Conservation (phyloP, 2,797 vertebrate species). For the Myotis vivesi region DNA sequence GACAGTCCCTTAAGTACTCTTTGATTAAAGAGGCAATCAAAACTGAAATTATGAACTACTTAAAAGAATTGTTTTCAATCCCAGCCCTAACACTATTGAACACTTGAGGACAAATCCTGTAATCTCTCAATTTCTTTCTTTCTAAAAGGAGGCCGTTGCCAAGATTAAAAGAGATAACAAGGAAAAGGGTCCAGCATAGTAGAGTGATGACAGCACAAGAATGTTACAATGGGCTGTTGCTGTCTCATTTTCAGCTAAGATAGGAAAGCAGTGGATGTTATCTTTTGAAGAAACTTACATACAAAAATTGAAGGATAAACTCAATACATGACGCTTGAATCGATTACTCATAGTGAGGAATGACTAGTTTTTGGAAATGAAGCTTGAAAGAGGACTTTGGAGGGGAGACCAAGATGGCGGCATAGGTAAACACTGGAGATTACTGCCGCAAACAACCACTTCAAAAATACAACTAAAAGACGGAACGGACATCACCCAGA, state of each 20-base stretch:
- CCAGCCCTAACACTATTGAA: not conserved
- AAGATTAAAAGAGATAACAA: not conserved
- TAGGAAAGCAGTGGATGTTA: not conserved
- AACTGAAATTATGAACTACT: not conserved
- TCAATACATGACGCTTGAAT: not conserved
- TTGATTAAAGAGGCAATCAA: slow-evolving; percentile 3
- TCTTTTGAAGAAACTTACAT: not conserved
- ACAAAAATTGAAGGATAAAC: not conserved
- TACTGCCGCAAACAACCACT: no score
- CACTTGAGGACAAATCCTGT: not conserved
- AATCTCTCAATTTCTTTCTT: not conserved
- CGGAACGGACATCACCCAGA: no score
- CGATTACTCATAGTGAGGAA: not conserved
- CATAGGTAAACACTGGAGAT: no score
- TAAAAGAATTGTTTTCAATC: not conserved
- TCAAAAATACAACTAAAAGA: no score
- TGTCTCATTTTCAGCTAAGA: not conserved
- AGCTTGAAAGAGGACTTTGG: not conserved
- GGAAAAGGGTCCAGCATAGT: not conserved
- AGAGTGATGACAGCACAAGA: not conserved
- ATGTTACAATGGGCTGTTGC: not conserved
- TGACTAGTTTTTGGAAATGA: not conserved
- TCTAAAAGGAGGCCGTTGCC: not conserved
- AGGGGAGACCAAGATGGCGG: no score
- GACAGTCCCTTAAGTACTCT: not conserved